Base-by-base conservation (phyloP, 2,888 invertebrate species). In the Ephialtes manifestator region DNA sequence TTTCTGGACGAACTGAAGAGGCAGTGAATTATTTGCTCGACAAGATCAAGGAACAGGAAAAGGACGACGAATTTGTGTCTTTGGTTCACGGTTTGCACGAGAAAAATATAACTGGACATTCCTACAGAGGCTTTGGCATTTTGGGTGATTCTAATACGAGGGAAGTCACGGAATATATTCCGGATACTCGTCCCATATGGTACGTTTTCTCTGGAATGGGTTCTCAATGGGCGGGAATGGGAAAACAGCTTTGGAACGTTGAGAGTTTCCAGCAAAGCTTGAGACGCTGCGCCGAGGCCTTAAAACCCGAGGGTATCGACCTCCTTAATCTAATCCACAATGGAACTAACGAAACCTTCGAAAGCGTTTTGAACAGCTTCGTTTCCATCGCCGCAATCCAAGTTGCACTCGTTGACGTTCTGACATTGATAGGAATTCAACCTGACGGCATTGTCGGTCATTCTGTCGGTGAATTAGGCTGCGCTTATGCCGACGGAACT, bases 191-290 rank as follows among this genome's bases (percentile, higher is more conserved):
- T 15, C 98, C 99, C 0, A 95, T 99, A 78, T 99, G 99, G 98
- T 99, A 96, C 94, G 96, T 99, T 86, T 99, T 98, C 95, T 97
- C 99, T 65, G 99, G 99, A 83, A 99, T 99, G 99, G 99, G 99
- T 15, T 97, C 98, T 58, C 99, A 99, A 95, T 99, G 99, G 99
- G 96, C 97, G 68, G 98, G 98, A 90, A 99, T 99, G 99, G 99
- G 97, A 15, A 96, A 96, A 92, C 96, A 97, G 83, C 95, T 99
- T 88, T 97, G 99, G 96, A 94, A 95, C 86, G 95, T 99, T 86
- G 97, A 98, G 76, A 94, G 95, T 0, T 99, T 99, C 95, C 96
- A 96, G 86, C 95, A 96, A 77, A 97, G 98, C 81, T 96, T 99
- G 88, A 95, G 96, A 88, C 96, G 96, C 85, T 97, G 97, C 87